Percentiles rank a stretch among this genome's conserved stretches.
Conservation (phyloP, 2,888 invertebrate genomes). For the Melangyna quadrimaculata region DNA sequence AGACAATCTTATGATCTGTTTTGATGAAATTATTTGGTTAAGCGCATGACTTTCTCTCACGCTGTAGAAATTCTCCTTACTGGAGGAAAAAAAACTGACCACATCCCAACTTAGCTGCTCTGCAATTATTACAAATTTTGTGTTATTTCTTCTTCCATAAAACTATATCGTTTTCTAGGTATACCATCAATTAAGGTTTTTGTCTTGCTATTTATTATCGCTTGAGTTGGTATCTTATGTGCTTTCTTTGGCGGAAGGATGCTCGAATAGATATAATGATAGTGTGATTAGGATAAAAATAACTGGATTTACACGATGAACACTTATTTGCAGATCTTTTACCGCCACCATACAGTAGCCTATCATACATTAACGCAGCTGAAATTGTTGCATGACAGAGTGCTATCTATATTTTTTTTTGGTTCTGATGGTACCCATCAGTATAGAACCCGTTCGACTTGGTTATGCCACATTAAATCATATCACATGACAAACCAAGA, state of each 20-base stretch:
- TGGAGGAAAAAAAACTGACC: background rate
- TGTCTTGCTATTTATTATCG: constrained; percentile 36
- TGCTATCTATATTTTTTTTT: constrained; percentile 11
- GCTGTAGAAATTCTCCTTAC: background rate
- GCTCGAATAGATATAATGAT: constrained; percentile 41
- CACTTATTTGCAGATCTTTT: constrained; percentile 12
- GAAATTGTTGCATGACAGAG: constrained; percentile 39
- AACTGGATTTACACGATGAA: constrained; percentile 57
- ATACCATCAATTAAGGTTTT: constrained; percentile 33
- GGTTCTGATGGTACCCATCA: background rate
- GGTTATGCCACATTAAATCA: constrained; percentile 37
- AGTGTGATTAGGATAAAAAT: constrained; percentile 61
- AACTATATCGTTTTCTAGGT: constrained; percentile 28
- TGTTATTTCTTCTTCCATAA: constrained; percentile 15
- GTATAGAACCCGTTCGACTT: constrained; percentile 39
- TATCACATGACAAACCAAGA: constrained; percentile 33
- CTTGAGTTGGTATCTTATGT: background rate
- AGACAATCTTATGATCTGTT: no score
- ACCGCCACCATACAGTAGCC: background rate
- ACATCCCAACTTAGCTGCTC: background rate
- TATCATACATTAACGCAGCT: background rate
- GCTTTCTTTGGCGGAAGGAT: constrained; percentile 23
- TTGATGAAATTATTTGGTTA: no score
- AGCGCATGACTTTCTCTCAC: background rate
- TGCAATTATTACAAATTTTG: background rate